Evolutionary conservation across 2,888 invertebrate genomes (phyloP).

Genomic region (Pristionchus japonicus): DNA sequence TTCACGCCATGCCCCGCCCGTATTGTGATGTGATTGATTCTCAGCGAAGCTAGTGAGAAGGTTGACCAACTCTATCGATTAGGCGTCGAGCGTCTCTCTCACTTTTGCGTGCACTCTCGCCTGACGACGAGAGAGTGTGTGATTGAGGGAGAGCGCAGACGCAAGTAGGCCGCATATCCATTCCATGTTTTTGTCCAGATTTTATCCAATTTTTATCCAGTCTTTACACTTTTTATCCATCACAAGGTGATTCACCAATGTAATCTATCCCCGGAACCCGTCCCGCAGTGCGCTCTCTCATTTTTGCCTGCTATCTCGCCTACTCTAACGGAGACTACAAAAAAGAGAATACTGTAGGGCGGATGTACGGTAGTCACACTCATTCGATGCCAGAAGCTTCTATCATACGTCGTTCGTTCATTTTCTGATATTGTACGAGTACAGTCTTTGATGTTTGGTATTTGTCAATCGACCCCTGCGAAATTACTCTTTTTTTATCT

Average conservation of each 20-base stretch:
- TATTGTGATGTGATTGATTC: neutral
- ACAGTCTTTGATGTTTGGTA: slow-evolving; percentile 11
- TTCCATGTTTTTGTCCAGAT: neutral
- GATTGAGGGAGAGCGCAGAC: neutral
- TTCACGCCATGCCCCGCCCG: neutral
- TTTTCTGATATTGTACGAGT: slow-evolving; percentile 14
- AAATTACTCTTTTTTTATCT: slow-evolving; percentile 12
- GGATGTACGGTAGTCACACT: neutral
- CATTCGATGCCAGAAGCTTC: slow-evolving; percentile 20
- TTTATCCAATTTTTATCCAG: neutral
- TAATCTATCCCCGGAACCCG: neutral
- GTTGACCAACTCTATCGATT: slow-evolving; percentile 22
- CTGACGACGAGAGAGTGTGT: neutral
- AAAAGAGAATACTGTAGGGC: neutral
- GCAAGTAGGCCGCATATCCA: neutral
- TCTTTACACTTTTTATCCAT: neutral
- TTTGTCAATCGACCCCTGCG: neutral
- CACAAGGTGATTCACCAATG: slow-evolving; percentile 10
- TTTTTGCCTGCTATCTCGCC: neutral
- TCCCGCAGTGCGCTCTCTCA: neutral
- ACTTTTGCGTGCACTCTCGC: neutral
- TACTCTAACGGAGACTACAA: neutral
- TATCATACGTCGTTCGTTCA: neutral
- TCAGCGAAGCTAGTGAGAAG: slow-evolving; percentile 6
- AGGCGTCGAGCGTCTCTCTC: neutral